Conservation (phyloP, 2,888 invertebrate species). For the Drosophila helvetica region DNA sequence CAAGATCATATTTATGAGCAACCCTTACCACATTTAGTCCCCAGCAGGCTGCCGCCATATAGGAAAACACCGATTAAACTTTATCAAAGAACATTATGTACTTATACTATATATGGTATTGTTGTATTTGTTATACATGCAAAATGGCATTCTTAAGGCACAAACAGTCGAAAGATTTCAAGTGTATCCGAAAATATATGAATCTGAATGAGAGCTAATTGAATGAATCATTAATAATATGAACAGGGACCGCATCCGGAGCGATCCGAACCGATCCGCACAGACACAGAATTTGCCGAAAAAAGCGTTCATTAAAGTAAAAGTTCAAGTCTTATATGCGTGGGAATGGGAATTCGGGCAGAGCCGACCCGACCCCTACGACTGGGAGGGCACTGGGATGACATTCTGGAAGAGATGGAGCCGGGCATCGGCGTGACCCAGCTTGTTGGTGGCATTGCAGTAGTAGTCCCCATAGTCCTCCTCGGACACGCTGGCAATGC, state of each 20-base stretch:
- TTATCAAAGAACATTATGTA: constrained; percentile 37
- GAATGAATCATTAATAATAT: constrained; percentile 80
- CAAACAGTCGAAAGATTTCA: constrained; percentile 58
- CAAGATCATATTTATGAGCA: not conserved
- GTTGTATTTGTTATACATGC: constrained; percentile 44
- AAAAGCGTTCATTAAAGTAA: constrained; percentile 51
- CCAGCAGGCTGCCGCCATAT: constrained; percentile 6
- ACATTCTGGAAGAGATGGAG: constrained; percentile 81
- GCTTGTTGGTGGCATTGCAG: constrained; percentile 83
- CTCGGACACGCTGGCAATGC: constrained; percentile 76
- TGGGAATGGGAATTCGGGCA: constrained; percentile 28
- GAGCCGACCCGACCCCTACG: constrained; percentile 37
- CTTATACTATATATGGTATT: constrained; percentile 26
- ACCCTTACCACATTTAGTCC: not conserved
- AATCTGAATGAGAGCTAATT: constrained; percentile 79
- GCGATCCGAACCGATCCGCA: constrained; percentile 19
- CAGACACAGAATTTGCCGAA: constrained; percentile 65
- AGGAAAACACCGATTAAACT: constrained; percentile 35
- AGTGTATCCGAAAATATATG: constrained; percentile 62
- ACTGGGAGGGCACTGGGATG: constrained; percentile 77
- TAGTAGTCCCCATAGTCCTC: constrained; percentile 82
- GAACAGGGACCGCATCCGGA: constrained; percentile 59
- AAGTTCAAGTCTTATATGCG: constrained; percentile 67
- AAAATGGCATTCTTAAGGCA: constrained; percentile 65
- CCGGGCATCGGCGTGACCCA: constrained; percentile 82